A percentile compares a stretch with the other conserved stretches of the same genome.
Conservation (phyloP, 2,888 invertebrate species). For the Disparrhopalites patrizii region DNA sequence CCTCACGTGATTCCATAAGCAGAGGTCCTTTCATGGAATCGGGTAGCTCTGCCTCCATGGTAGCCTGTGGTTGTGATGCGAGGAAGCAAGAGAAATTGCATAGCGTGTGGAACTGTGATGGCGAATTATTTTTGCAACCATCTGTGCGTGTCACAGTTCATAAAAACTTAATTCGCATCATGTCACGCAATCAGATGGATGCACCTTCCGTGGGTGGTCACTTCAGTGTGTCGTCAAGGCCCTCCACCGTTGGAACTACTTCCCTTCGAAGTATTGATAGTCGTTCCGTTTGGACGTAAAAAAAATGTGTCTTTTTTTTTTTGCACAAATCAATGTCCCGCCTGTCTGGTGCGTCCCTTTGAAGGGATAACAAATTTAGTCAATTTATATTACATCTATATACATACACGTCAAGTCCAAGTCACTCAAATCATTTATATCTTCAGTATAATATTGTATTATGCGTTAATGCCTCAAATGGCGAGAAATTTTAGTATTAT, state of each 20-base stretch:
- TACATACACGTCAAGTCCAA: too few species aligned
- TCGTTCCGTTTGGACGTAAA: background rate
- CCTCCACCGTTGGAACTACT: background rate
- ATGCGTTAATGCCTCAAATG: too few species aligned
- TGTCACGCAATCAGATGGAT: slow-evolving; percentile 31
- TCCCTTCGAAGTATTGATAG: background rate
- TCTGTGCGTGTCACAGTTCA: slow-evolving; percentile 47
- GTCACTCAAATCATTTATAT: too few species aligned
- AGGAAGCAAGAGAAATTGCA: slow-evolving; percentile 40
- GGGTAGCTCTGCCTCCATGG: slow-evolving; percentile 36
- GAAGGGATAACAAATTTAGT: too few species aligned
- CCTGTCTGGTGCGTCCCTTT: too few species aligned
- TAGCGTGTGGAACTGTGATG: slow-evolving; percentile 80
- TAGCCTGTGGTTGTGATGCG: slow-evolving; percentile 42
- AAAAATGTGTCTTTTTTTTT: too few species aligned
- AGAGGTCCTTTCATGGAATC: slow-evolving; percentile 29
- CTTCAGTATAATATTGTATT: too few species aligned
- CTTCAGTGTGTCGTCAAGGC: background rate
- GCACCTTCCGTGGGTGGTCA: background rate
- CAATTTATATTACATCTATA: too few species aligned
- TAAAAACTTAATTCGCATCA: slow-evolving; percentile 43
- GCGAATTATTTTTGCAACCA: slow-evolving; percentile 58
- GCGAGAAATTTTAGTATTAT: too few species aligned
- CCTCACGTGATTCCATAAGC: slow-evolving; percentile 12
- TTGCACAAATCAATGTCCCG: too few species aligned